Base-by-base conservation (phyloP, 2,888 invertebrate species). In the Cerastoderma edule region DNA sequence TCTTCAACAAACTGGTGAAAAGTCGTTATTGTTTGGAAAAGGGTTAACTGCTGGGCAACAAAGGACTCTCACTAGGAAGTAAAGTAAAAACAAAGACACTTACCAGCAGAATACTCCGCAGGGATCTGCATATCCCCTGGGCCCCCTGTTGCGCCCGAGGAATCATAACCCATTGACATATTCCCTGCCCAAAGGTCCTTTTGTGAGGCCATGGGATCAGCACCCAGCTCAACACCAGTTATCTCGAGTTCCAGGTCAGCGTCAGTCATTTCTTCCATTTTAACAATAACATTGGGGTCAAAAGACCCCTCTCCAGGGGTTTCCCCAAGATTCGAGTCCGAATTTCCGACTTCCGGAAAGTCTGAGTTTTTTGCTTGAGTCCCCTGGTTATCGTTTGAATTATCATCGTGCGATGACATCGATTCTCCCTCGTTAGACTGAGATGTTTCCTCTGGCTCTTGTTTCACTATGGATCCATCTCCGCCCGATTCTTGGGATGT, bases 191-290 rank as follows among this genome's bases (percentile, higher is more conserved):
- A 56, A 24, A 24, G 13, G 35, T 60, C 48, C 10, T 48, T 39
- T 16, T 68, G 56, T 28, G 74, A 74, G n/a, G 69, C 67, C 35
- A 64, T 33, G 33, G 64, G 68, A 32, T 69, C 54, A 13, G 44
- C 8, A 39, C 78, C 78, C 8, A 67, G 48, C 60, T 78, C 78
- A n/a, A 78, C 78, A 22, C 78, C 73, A 13, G 78, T 78, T 22
- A 78, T 78, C 68, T 78, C 78, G 54, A 78, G 67, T 27, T 78
- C 78, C 54, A 73, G 63, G 24, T 75, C 66, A 46, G 70, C 28
- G 13, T 74, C 78, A 35, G 67, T 56, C 22, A 78, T 35, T n/a
- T 73, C 54, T 65, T 78, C 78, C 13, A 78, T 66, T 71, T 78
- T 78, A 27, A 78, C 72, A 44, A 30, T 71, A 5, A 67, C 67